Base-by-base conservation (phyloP, 2,113 vertebrate genomes). In the Pangasianodon gigas region DNA sequence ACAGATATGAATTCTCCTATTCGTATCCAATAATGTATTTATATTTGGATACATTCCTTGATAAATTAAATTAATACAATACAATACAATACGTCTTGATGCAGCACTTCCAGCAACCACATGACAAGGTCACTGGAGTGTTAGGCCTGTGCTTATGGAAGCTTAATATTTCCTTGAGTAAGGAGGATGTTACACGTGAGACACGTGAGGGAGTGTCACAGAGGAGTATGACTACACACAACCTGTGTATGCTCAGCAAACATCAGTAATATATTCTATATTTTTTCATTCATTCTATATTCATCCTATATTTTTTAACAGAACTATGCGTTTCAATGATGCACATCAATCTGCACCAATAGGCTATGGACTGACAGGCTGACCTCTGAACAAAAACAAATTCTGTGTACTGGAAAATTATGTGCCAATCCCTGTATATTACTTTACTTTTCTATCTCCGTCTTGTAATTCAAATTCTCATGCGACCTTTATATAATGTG, bases 141-240 rank as follows among this genome's bases (percentile, higher is more conserved):
- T 85, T 85, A 24, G 1, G 46, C 86, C 41, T 58, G 7, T 37
- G 32, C 71, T 86, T 77, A 89, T 16, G 24, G 26, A 86, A 71
- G 86, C 75, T 88, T 88, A 71, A 52, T 62, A 83, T 89, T 48
- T 74, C 46, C 85, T 44, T 46, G 77, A 24, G 13, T 29, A 44
- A 81, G 16, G 71, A 74, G 71, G 51, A 51, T 60, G 37, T 24
- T 74, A 51, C 85, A 90, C 16, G 58, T 87, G 85, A 87, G 82
- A 41, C 62, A 24, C 4, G 74, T 48, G 62, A 86, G 6, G 44
- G 60, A 74, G 8, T 77, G 7, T 29, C 19, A 26, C 37, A 87
- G 75, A 74, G 82, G 37, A 46, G 16, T 82, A 82, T 46, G 46
- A 60, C 32, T 19, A 6, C 71, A 75, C 41, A 69, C 41, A 90